Evolutionary conservation across 2,113 vertebrate species (phyloP), one percentile per base, ranked within the genome.

Genomic region (Passer montanus): DNA sequence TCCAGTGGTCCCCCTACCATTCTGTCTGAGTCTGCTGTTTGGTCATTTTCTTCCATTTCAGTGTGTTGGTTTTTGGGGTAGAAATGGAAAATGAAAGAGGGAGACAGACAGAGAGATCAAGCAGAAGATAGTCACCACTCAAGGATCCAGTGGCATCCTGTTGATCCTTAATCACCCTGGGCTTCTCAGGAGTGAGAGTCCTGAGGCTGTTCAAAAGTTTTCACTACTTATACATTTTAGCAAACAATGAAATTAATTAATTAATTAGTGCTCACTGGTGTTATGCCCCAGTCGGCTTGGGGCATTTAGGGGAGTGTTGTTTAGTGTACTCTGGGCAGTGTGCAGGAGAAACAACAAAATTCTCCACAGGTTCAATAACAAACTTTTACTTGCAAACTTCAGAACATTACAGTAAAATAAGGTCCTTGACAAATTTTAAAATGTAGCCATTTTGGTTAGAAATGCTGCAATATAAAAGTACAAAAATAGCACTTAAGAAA

Each of bases 281-380:
- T 58, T 66, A 49, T 43, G 43, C 15, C 24, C 8, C 35, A 75
- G 43, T 35, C 52, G 58, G 24, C 21, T 35, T 30, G 7, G 24
- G 0, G 1, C 24, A 5, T 35, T 49, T 58, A 30, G 7, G 35
- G 7, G 30, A 35, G 9, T 4, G 1, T 41, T 58, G 24, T 49
- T 64, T 58, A 30, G 20, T 58, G 39, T 17, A 58, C 30, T 20
- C 35, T 35, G 43, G 15, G 30, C 19, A 55, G 23, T 30, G 24
- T 19, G 12, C 60, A 75, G 50, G 30, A 49, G 30, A n/a, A 75
- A n/a, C 20, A 56, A 46, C 15, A 35, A 30, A 49, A 76, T 49
- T 43, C 30, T 49, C 24, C 1, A 0, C 16, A 76, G 5, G 4
- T 21, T 76, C 35, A 58, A 30, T 49, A 58, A 35, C 5, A 75